Evolutionary conservation across 2,113 vertebrate genomes (phyloP).

Genomic region (Barbus barbus): DNA sequence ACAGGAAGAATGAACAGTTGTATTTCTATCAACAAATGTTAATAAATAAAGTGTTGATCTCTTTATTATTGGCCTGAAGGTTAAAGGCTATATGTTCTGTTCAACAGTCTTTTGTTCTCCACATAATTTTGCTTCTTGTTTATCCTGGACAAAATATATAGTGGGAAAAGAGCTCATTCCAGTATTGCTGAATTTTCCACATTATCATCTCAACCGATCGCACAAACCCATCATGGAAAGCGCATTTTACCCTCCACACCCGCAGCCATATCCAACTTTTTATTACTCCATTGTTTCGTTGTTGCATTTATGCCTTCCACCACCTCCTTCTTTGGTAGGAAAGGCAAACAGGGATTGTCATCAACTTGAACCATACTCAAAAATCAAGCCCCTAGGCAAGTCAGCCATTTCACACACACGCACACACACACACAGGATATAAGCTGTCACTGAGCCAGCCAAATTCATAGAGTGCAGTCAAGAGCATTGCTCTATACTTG

Average conservation of each 20-base stretch:
- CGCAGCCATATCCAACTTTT: not conserved
- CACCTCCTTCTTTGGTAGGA: not conserved
- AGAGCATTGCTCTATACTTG: slow-evolving; percentile 55
- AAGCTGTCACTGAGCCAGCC: slow-evolving; percentile 30
- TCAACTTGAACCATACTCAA: not conserved
- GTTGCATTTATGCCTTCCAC: not conserved
- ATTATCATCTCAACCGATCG: not conserved
- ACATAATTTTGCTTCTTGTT: slow-evolving; percentile 1
- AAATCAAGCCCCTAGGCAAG: slow-evolving; percentile 8
- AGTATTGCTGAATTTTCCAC: not conserved
- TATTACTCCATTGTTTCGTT: slow-evolving; percentile 20
- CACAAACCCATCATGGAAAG: not conserved
- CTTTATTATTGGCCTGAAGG: not conserved
- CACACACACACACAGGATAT: slow-evolving; percentile 19
- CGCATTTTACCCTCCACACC: not conserved
- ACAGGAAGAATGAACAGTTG: not conserved
- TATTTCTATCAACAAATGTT: not conserved
- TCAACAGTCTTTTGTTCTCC: not conserved
- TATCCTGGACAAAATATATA: not conserved
- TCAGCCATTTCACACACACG: slow-evolving; percentile 4
- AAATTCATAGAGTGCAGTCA: slow-evolving; percentile 29
- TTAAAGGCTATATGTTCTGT: not conserved
- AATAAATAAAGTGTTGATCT: not conserved
- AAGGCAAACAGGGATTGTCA: slow-evolving; percentile 11
- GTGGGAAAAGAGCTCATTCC: not conserved